These are phyloP conservation scores for Crioceris asparagi DNA, from an alignment of 2,888 invertebrate genomes.

Conservation along the genomic window DNA sequence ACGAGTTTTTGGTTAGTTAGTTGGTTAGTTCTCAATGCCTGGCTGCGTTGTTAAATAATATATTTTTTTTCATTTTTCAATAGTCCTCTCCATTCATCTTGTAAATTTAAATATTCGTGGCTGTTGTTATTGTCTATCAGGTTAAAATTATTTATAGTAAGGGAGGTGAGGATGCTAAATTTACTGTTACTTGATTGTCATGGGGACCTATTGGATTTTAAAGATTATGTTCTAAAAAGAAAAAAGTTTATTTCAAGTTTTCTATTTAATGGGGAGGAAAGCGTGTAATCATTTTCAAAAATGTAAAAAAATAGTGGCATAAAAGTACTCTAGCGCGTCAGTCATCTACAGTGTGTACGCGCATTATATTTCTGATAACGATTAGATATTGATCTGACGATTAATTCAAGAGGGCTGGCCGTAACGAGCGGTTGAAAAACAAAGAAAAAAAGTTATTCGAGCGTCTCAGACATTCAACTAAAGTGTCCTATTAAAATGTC, in stretches of 20 bases:
- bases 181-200: neutral
- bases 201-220: neutral
- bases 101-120: too few relatives aligned
- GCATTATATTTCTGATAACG: conserved; percentile 2
- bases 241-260: too few relatives aligned
- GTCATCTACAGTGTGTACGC: neutral
- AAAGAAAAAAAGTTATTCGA: neutral
- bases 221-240: too few relatives aligned
- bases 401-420: neutral
- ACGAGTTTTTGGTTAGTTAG: too few relatives aligned
- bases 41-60: too few relatives aligned
- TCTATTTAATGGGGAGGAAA: neutral
- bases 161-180: conserved; percentile 1
- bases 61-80: too few relatives aligned
- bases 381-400: conserved; percentile 2
- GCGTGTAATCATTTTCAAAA: neutral
- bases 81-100: too few relatives aligned
- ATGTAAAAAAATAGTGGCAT: neutral
- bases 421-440: conserved; percentile 3
- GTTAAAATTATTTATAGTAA: too few relatives aligned
- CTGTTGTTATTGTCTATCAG: too few relatives aligned
- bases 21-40: too few relatives aligned
- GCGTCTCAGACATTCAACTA: neutral
- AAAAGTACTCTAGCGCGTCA: neutral
- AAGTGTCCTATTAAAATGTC: neutral